Evolutionary conservation across 1,140 invertebrate genomes (phyloP), one percentile per base, ranked within the genome.

Genomic region (Brachionus calyciflorus): DNA sequence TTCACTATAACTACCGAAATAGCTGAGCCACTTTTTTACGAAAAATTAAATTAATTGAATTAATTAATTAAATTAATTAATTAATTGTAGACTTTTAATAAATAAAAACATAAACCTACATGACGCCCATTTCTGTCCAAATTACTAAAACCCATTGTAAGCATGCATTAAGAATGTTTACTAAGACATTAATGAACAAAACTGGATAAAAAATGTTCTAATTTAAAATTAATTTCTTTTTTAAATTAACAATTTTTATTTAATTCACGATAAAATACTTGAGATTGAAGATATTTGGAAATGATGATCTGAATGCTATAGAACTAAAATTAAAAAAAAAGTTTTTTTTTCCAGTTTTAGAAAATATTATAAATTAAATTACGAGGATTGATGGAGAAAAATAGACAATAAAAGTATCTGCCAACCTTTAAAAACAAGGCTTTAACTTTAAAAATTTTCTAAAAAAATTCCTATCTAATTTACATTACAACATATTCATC

Each of bases 181-280:
- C 40, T 12, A 44, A 44, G 4, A 65, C 30, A 65, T 65, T 65
- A 4, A 65, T 65, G 30, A 44, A 41, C 9, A 65, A 37, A 44
- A 65, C 24, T n/a, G 60, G 60, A 24, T 65, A 65, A 14, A 65
- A 65, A 14, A 65, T 65, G 24, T 65, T 65, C 60, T 65, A 40
- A 37, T 26, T 30, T 0, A n/a, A n/a, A 60, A 60, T 30, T n/a
- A n/a, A 37, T 17, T 60, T 30, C 17, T 5, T 17, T n/a, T 4
- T 51, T 9, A 17, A 57, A 26, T 57, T 33, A 30, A n/a, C n/a
- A 57, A 51, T n/a, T 33, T 30, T 57, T 26, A 26, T 55, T 55
- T 30, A 57, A 14, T 33, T 26, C n/a, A n/a, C n/a, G 12, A 57
- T 28, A 26, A 26, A 57, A 63, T 65, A 65, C 60, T 65, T 65